Evolutionary conservation across 1,140 invertebrate genomes (phyloP), one percentile per base, ranked within the genome.

Genomic region (Heliconius himera): DNA sequence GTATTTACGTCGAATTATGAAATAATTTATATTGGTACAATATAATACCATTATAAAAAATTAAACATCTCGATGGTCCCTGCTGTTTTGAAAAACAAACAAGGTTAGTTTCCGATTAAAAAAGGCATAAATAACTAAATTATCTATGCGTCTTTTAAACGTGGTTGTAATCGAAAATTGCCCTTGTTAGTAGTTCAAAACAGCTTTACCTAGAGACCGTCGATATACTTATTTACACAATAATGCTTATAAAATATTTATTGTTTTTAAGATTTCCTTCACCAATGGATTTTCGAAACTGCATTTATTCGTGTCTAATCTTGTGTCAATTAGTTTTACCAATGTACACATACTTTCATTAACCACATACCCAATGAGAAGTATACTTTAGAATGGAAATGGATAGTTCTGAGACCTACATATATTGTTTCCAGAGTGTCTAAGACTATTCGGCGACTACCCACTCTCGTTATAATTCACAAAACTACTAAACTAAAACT

Each of bases 381-480:
- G 60, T 66, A 26, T 66, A 11, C 60, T 22, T 66, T 66, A 66
- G 11, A 26, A 26, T 56, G 54, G 9, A 66, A 66, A 66, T 13
- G 11, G 29, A 29, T 66, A 66, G 26, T 66, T 66, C 60, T 26
- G n/a, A 66, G 26, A 66, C 13, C 60, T 66, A 66, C 2, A 11
- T 66, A 38, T 71, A 36, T 71, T 38, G 8, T 71, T 71, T 71
- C 22, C 70, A 71, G n/a, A 56, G n/a, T 71, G 70, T 73, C 54
- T 70, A 18, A 81, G 51, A 79, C 77, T 81, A 79, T 80, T 82
- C 76, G 81, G 78, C 77, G 51, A 79, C 51, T 33, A 70, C 29
- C 54, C 38, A 22, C 26, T 29, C 26, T 66, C 60, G 60, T 66
- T 9, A 66, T 29, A 9, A n/a, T 29, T 66, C 60, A 36, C 26